phyloP scores from a whole-genome alignment of 2,888 invertebrate genomes.

The Prosopocoilus inquinatus region DNA sequence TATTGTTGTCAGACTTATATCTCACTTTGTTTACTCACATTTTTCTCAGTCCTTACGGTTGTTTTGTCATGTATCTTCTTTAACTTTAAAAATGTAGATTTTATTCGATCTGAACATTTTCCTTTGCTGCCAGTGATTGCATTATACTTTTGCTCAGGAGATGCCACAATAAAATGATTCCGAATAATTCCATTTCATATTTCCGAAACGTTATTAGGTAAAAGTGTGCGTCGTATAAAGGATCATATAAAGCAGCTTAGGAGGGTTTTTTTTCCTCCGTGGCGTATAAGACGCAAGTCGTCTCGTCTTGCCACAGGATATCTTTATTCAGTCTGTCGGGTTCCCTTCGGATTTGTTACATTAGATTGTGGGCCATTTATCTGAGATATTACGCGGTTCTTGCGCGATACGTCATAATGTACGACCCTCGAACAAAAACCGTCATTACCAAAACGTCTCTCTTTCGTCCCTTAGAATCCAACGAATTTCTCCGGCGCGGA shows the following conservation, averaged over 20 bases:
- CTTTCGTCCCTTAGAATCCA: not conserved
- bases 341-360: slow-evolving; percentile 14
- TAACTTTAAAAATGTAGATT: too few relatives aligned
- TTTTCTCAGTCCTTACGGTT: too few relatives aligned
- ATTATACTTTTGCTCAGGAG: too few relatives aligned
- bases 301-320: slow-evolving; percentile 6
- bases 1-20: too few relatives aligned
- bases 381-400: slow-evolving; percentile 15
- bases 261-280: slow-evolving; percentile 7
- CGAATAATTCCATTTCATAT: slow-evolving; percentile 13
- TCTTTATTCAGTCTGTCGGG: slow-evolving; percentile 12
- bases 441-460: slow-evolving; percentile 10
- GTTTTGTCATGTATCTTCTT: too few relatives aligned
- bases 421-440: slow-evolving; percentile 6
- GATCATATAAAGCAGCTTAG: slow-evolving; percentile 16
- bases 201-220: slow-evolving; percentile 16
- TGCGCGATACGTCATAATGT: slow-evolving; percentile 11
- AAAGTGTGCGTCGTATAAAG: slow-evolving; percentile 15
- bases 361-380: slow-evolving; percentile 17
- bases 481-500: too few relatives aligned
- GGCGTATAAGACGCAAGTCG: slow-evolving; percentile 1
- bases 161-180: not conserved
- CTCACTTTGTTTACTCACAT: too few relatives aligned
- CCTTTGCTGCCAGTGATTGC: too few relatives aligned
- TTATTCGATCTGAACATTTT: too few relatives aligned